Evolutionary conservation across 2,797 vertebrate species (phyloP).

Genomic region (Acestrorhynchus altus): DNA sequence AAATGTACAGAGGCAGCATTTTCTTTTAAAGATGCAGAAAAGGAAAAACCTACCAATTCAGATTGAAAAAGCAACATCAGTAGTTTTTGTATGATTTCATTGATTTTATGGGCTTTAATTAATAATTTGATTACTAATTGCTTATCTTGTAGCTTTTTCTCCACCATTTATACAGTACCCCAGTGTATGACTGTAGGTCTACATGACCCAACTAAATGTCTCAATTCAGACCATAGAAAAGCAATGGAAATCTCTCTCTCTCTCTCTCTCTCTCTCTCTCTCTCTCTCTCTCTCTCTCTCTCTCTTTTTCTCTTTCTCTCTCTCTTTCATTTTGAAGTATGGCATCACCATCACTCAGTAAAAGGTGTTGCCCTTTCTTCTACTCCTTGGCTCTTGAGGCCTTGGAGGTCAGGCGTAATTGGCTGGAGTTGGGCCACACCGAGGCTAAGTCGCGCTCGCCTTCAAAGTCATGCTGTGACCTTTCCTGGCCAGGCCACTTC

Average conservation of each 20-base stretch:
- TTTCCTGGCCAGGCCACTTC: constrained; percentile 40
- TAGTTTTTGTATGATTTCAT: too few species aligned
- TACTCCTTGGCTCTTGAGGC: neutral
- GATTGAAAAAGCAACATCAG: too few species aligned
- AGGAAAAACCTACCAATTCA: too few species aligned
- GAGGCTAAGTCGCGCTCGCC: constrained; percentile 53
- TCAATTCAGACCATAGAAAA: too few species aligned
- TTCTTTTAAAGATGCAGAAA: too few species aligned
- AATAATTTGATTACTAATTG: too few species aligned
- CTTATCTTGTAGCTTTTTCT: too few species aligned
- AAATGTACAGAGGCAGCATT: too few species aligned
- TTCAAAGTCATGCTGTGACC: constrained; percentile 44
- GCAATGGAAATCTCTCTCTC: neutral
- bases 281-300: neutral
- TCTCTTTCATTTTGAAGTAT: neutral
- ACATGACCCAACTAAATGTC: too few species aligned
- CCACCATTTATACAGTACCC: too few species aligned
- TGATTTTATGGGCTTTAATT: too few species aligned
- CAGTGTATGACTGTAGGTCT: too few species aligned
- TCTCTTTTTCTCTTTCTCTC: neutral
- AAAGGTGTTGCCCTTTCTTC: neutral
- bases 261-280: neutral
- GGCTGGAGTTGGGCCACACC: constrained; percentile 58
- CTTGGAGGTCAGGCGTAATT: constrained; percentile 56
- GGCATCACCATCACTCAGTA: neutral